Conservation (phyloP, 92 coral and sea anemone genomes). For the Umimayanthus kanabou region DNA sequence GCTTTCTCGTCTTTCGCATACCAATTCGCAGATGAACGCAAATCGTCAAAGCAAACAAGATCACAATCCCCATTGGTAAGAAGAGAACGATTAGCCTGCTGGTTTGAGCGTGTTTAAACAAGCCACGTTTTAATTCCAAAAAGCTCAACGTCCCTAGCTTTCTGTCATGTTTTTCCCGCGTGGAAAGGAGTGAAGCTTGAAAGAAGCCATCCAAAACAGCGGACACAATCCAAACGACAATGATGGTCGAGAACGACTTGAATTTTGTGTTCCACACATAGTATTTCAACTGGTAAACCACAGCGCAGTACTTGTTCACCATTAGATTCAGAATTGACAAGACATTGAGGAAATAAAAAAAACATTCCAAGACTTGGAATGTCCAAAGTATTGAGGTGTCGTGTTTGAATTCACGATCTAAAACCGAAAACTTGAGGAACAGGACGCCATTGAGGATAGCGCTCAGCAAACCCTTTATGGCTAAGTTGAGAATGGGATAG, state of each 20-base stretch:
- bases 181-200: conserved; percentile 13
- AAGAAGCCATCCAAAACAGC: neutral
- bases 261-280: conserved; percentile 30
- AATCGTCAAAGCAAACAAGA: conserved; percentile 20
- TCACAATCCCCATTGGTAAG: conserved; percentile 16
- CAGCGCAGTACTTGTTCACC: conserved; percentile 28
- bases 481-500: conserved; percentile 30
- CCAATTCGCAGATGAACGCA: neutral
- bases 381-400: neutral
- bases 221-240: conserved; percentile 5
- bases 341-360: conserved; percentile 25
- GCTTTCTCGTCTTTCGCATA: conserved; percentile 1
- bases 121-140: neutral
- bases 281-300: conserved; percentile 18
- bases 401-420: conserved; percentile 13
- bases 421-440: conserved; percentile 1
- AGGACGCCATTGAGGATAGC: neutral
- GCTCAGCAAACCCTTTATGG: conserved; percentile 22
- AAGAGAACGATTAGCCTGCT: neutral
- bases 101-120: conserved; percentile 5
- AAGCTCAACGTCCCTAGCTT: neutral
- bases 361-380: conserved; percentile 25
- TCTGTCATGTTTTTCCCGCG: neutral
- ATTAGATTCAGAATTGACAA: conserved; percentile 23
- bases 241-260: neutral